These are phyloP conservation scores for Galleria mellonella DNA, from an alignment of 1,140 invertebrate genomes.

Conservation along the genomic window DNA sequence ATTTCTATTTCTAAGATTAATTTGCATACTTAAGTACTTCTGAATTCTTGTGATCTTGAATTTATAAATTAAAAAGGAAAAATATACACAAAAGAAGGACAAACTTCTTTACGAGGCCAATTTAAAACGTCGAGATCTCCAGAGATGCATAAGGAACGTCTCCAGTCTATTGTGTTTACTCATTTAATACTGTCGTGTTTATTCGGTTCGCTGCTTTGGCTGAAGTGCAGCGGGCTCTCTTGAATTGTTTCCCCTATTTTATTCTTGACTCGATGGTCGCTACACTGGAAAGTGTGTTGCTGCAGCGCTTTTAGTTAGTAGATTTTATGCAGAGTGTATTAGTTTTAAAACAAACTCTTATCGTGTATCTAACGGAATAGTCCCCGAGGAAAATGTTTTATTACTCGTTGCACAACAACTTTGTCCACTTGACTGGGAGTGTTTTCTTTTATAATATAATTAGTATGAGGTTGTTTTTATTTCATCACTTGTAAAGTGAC, in stretches of 20 bases:
- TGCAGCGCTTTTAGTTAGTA: slow-evolving; percentile 15
- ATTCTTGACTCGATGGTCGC: slow-evolving; percentile 19
- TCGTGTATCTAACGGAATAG: too few species aligned
- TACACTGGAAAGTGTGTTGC: slow-evolving; percentile 19
- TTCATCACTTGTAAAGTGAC: too few species aligned
- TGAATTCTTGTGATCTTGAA: too few species aligned
- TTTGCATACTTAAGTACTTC: background rate
- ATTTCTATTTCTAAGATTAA: slow-evolving; percentile 2
- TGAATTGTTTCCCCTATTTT: slow-evolving; percentile 49
- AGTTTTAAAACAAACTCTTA: too few species aligned
- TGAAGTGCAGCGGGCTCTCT: slow-evolving; percentile 38
- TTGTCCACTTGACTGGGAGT: too few species aligned
- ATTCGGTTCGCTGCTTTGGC: slow-evolving; percentile 39
- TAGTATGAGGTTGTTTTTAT: too few species aligned
- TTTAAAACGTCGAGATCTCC: slow-evolving; percentile 20
- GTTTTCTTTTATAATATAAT: too few species aligned
- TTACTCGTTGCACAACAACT: too few species aligned
- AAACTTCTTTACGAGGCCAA: background rate
- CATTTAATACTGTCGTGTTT: slow-evolving; percentile 33
- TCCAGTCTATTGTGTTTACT: slow-evolving; percentile 19
- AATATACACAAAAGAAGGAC: too few species aligned
- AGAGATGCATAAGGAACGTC: slow-evolving; percentile 9
- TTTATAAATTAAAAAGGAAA: too few species aligned
- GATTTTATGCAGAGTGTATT: too few species aligned
- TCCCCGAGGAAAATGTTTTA: too few species aligned